Percentiles rank a stretch among this genome's conserved stretches.
These are phyloP conservation scores for Oreochromis niloticus DNA, from an alignment of 2,113 vertebrate genomes.

Conservation along the genomic window DNA sequence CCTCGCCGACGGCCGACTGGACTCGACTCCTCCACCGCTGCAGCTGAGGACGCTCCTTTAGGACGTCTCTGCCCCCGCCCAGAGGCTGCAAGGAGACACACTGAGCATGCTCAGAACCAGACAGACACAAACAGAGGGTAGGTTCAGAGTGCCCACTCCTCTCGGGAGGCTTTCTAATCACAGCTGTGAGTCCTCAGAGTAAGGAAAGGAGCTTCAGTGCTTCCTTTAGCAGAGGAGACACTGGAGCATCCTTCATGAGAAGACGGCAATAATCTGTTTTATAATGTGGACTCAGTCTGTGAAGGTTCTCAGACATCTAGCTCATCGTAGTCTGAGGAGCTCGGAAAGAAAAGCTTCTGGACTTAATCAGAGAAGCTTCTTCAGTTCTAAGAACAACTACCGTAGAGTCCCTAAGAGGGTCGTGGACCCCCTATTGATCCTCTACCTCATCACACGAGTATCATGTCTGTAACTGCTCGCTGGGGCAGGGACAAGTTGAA, in stretches of 20 bases:
- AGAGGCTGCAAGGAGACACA: constrained; percentile 54
- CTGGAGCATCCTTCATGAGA: not conserved
- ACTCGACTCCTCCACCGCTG: constrained; percentile 64
- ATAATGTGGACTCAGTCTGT: not conserved
- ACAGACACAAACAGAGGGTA: not conserved
- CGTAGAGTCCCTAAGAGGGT: not conserved
- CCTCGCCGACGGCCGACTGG: constrained; percentile 41
- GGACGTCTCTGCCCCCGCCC: constrained; percentile 59
- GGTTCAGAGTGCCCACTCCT: not conserved
- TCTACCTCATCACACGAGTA: not conserved
- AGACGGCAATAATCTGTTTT: not conserved
- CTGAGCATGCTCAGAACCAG: not conserved
- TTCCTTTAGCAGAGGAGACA: not conserved
- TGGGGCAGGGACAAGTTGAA: not conserved
- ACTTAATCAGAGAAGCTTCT: fast-evolving
- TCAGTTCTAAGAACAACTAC: not conserved
- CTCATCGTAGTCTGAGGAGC: not conserved
- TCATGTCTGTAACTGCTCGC: not conserved
- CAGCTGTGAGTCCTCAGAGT: not conserved
- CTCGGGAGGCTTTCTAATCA: not conserved
- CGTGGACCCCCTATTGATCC: not conserved
- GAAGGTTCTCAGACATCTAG: not conserved
- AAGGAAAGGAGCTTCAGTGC: not conserved
- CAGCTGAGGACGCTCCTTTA: constrained; percentile 58
- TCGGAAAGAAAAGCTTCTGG: not conserved